A percentile compares a stretch with the other conserved stretches of the same genome.
These are phyloP conservation scores for Epinephelus awoara DNA, from an alignment of 2,797 vertebrate genomes.

Conservation along the genomic window DNA sequence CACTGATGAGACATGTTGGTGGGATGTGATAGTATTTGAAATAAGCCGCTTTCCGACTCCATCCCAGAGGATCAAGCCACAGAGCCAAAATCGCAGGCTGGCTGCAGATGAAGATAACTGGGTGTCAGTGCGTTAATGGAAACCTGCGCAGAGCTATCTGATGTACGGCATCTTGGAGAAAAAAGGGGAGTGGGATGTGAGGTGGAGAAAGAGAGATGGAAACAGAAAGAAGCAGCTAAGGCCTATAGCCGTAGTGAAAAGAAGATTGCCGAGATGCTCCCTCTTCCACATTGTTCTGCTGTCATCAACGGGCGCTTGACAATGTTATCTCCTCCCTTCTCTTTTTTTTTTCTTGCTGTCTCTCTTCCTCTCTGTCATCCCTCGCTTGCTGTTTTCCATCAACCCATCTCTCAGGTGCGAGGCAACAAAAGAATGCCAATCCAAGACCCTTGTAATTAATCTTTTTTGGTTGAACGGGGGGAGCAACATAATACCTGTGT, in stretches of 20 bases:
- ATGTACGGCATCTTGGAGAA: constrained; percentile 84
- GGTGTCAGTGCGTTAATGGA: constrained; percentile 89
- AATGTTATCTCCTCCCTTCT: constrained; percentile 93
- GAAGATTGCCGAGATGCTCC: constrained; percentile 89
- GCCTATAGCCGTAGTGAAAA: constrained; percentile 76
- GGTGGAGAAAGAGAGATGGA: constrained; percentile 73
- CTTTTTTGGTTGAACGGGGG: constrained; percentile 85
- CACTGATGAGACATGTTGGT: constrained; percentile 66
- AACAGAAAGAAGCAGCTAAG: constrained; percentile 58
- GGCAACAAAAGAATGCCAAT: constrained; percentile 94
- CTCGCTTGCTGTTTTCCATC: constrained; percentile 83
- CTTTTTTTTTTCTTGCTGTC: constrained; percentile 84
- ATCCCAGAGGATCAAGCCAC: constrained; percentile 75
- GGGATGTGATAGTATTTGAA: constrained; percentile 74
- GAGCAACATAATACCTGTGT: constrained; percentile 95
- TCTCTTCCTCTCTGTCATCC: constrained; percentile 73
- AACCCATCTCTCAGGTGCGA: constrained; percentile 92
- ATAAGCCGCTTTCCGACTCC: constrained; percentile 75
- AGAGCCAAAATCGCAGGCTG: constrained; percentile 62
- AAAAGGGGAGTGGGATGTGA: constrained; percentile 72
- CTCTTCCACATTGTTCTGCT: constrained; percentile 90
- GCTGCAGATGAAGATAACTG: constrained; percentile 86
- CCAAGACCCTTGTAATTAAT: constrained; percentile 97
- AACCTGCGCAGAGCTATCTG: constrained; percentile 88
- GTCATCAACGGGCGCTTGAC: constrained; percentile 92